A percentile compares a stretch with the other conserved stretches of the same genome.
phyloP scores from a whole-genome alignment of 1,140 invertebrate species.

The Laodelphax striatellus region DNA sequence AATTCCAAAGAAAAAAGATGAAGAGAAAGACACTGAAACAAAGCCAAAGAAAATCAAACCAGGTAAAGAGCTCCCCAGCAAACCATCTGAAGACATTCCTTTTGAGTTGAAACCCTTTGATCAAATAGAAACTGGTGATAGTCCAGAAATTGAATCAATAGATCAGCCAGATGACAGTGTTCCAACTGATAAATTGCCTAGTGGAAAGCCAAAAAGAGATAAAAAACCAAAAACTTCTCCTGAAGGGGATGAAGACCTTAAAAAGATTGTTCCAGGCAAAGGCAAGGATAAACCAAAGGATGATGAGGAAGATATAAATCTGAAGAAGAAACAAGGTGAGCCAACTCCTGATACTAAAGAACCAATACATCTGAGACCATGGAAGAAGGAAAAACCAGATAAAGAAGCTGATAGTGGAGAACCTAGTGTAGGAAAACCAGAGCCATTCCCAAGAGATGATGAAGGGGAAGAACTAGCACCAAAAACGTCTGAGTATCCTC shows the following conservation, averaged over 20 bases:
- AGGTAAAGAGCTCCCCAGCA: constrained; percentile 24
- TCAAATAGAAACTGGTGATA: constrained; percentile 22
- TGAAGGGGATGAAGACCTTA: constrained; percentile 26
- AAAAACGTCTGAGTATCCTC: constrained; percentile 4
- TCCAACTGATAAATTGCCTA: constrained; percentile 16
- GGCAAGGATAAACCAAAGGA: constrained; percentile 28
- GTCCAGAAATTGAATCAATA: constrained; percentile 17
- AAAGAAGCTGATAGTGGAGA: constrained; percentile 11
- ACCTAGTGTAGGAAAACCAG: constrained; percentile 14
- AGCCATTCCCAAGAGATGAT: constrained; percentile 17
- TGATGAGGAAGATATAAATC: constrained; percentile 30
- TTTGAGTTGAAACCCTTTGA: constrained; percentile 22
- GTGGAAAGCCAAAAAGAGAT: constrained; percentile 21
- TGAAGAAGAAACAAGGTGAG: constrained; percentile 33
- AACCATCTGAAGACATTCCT: constrained; percentile 20
- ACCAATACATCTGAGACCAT: constrained; percentile 21
- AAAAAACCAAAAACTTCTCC: constrained; percentile 24
- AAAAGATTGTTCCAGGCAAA: constrained; percentile 30
- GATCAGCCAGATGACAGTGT: constrained; percentile 18
- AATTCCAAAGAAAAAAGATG: constrained; percentile 11
- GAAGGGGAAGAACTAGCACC: constrained; percentile 15
- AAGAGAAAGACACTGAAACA: constrained; percentile 18
- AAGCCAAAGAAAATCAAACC: constrained; percentile 23
- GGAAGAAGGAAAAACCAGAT: constrained; percentile 16
- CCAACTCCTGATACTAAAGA: constrained; percentile 25